These are phyloP conservation scores for Cebus imitator DNA, from an alignment of 2,113 vertebrate genomes.

Conservation along the genomic window DNA sequence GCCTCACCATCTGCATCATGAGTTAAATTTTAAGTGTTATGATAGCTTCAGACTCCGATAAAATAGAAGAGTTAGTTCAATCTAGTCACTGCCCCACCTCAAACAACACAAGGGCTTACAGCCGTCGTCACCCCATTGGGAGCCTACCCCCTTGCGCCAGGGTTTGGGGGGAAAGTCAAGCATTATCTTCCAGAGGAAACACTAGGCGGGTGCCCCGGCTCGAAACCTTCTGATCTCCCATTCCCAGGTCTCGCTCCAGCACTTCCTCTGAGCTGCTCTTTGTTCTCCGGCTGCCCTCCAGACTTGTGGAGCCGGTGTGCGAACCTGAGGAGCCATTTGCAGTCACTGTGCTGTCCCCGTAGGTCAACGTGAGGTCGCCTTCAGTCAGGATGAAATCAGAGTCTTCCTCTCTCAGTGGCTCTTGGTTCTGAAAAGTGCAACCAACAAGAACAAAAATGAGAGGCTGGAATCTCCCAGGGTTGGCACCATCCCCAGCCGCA, in stretches of 20 bases:
- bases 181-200: slow-evolving; percentile 95
- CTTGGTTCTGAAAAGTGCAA: slow-evolving; percentile 89
- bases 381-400: slow-evolving; percentile 94
- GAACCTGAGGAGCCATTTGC: slow-evolving; percentile 92
- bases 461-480: not conserved
- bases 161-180: slow-evolving; percentile 82
- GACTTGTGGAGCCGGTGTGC: slow-evolving; percentile 77
- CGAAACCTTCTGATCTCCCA: slow-evolving; percentile 92
- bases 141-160: slow-evolving; percentile 59
- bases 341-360: slow-evolving; percentile 93
- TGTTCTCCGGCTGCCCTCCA: slow-evolving; percentile 76
- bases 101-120: slow-evolving; percentile 74
- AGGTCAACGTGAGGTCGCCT: slow-evolving; percentile 94
- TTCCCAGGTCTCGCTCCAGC: slow-evolving; percentile 92
- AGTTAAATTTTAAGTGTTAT: slow-evolving; percentile 60
- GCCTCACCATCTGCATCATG: slow-evolving; percentile 65
- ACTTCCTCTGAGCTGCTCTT: slow-evolving; percentile 88
- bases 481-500: not conserved
- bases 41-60: slow-evolving; percentile 74
- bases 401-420: slow-evolving; percentile 93
- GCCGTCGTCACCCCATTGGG: slow-evolving; percentile 71
- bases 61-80: slow-evolving; percentile 74
- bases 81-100: slow-evolving; percentile 76
- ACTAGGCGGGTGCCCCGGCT: slow-evolving; percentile 95
- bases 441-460: not conserved